Percentiles rank a stretch among this genome's conserved stretches.
phyloP scores from a whole-genome alignment of 2,888 invertebrate species.

The Drosophila longiperda region DNA sequence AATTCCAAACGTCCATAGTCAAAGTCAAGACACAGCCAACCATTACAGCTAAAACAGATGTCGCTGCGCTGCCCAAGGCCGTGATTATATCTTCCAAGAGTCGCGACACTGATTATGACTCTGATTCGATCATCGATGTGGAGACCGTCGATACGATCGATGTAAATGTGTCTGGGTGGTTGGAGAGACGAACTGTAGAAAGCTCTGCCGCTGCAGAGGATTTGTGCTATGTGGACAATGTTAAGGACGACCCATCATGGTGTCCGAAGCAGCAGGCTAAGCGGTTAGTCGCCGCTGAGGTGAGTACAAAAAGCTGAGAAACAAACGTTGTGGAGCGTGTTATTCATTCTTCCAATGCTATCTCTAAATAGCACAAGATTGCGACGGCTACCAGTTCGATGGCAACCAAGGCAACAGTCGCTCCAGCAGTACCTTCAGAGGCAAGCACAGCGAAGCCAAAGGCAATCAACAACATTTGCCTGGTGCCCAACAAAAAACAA shows the following conservation, averaged over 20 bases:
- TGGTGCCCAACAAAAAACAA: constrained; percentile 82
- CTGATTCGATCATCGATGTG: constrained; percentile 84
- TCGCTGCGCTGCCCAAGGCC: constrained; percentile 12
- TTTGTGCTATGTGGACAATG: constrained; percentile 78
- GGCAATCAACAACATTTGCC: constrained; percentile 67
- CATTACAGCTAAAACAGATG: background rate
- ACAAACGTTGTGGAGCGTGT: constrained; percentile 17
- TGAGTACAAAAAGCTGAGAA: constrained; percentile 45
- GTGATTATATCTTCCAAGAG: constrained; percentile 41
- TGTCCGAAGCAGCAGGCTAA: constrained; percentile 68
- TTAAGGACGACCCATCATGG: constrained; percentile 83
- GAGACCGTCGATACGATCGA: constrained; percentile 84
- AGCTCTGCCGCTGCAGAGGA: constrained; percentile 41
- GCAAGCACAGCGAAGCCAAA: constrained; percentile 56
- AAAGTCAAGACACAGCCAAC: background rate
- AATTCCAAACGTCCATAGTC: constrained; percentile 6
- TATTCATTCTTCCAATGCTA: constrained; percentile 49
- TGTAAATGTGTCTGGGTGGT: constrained; percentile 64
- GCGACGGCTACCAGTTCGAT: constrained; percentile 9
- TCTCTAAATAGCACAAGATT: constrained; percentile 59
- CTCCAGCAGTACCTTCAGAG: constrained; percentile 3
- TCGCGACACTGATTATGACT: constrained; percentile 80
- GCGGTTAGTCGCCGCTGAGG: constrained; percentile 65
- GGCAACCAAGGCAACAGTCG: constrained; percentile 22
- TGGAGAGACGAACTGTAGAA: constrained; percentile 8